Percentiles rank a stretch among this genome's conserved stretches.
Evolutionary conservation across 2,113 vertebrate species (phyloP).

Genomic region (Chrysemys picta): DNA sequence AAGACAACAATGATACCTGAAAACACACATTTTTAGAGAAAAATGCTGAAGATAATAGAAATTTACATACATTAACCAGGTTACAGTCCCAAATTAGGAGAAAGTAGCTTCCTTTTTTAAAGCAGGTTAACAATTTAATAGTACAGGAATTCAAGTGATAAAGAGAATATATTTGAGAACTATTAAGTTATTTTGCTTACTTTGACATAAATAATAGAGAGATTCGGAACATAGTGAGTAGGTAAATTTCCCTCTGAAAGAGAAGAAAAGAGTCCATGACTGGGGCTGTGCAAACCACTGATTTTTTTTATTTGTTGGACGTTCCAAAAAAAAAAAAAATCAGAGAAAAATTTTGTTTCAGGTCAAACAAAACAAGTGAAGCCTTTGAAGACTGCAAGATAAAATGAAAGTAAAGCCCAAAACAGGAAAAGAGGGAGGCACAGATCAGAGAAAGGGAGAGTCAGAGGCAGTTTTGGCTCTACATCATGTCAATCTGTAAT

Average conservation of each 20-base stretch:
- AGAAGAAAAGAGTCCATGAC: background rate
- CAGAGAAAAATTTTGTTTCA: background rate
- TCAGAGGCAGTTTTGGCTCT: background rate
- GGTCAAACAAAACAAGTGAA: background rate
- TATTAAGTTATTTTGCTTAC: background rate
- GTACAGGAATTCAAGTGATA: background rate
- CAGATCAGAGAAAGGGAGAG: background rate
- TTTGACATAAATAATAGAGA: background rate
- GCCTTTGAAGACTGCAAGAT: background rate
- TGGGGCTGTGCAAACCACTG: background rate
- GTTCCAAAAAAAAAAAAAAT: background rate
- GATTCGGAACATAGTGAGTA: background rate
- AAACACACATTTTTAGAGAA: slow-evolving; percentile 22
- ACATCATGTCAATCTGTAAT: background rate
- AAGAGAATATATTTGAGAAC: background rate
- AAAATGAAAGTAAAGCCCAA: background rate
- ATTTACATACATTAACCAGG: background rate
- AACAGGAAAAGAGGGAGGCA: background rate
- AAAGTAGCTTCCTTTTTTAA: background rate
- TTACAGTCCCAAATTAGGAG: background rate
- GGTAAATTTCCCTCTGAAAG: background rate
- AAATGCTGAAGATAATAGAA: slow-evolving; percentile 8
- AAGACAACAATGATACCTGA: slow-evolving; percentile 21
- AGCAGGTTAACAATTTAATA: background rate
- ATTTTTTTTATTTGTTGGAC: fast-evolving